Percentiles rank a stretch among this genome's conserved stretches.
These are phyloP conservation scores for Crenichthys baileyi DNA, from an alignment of 2,797 vertebrate genomes.

Conservation along the genomic window DNA sequence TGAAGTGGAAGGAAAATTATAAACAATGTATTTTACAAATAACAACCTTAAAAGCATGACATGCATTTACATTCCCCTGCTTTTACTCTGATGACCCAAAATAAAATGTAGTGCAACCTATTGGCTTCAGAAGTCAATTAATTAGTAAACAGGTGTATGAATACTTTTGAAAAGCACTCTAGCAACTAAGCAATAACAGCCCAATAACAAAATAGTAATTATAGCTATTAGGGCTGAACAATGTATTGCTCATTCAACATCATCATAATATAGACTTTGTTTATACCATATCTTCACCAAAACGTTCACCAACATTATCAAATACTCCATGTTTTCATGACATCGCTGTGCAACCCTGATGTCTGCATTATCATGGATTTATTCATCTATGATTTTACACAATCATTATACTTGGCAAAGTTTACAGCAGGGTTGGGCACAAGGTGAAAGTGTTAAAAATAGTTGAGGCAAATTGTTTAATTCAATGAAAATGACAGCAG, in stretches of 20 bases:
- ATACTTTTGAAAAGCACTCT: not conserved
- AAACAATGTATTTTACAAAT: no score
- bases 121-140: not conserved
- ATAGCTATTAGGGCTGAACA: not conserved
- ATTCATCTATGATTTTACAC: not conserved
- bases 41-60: no score
- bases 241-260: not conserved
- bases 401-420: constrained; percentile 27
- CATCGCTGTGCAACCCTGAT: not conserved
- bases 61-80: no score
- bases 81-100: no score
- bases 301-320: not conserved
- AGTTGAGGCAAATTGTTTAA: constrained; percentile 4
- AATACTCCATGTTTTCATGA: not conserved
- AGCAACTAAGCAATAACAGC: not conserved
- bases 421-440: constrained; percentile 4
- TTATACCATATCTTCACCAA: not conserved
- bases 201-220: not conserved
- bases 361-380: not conserved
- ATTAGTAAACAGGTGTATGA: not conserved
- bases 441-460: constrained; percentile 1
- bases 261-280: not conserved
- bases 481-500: constrained; percentile 16
- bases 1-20: no score
- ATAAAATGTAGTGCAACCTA: no score